Evolutionary conservation across 2,113 vertebrate species (phyloP).

Genomic region (Lasiurus borealis): DNA sequence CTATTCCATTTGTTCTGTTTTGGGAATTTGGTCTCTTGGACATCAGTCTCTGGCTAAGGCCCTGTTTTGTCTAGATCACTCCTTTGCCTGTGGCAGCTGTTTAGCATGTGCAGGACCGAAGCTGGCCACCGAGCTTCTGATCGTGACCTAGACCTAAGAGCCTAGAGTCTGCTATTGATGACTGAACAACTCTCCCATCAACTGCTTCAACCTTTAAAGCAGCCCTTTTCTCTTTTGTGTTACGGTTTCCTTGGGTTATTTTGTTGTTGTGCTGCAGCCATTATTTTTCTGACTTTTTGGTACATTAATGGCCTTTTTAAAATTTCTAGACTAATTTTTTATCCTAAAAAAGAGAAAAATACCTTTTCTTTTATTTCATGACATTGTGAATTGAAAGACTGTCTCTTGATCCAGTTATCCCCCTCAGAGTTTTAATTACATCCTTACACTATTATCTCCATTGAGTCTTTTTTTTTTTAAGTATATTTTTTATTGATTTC

Average conservation of each 20-base stretch:
- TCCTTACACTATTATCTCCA: background rate
- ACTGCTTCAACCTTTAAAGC: background rate
- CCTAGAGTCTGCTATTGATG: background rate
- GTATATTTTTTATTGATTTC: too few relatives aligned
- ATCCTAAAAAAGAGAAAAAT: background rate
- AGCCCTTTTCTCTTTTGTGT: background rate
- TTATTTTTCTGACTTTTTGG: slow-evolving; percentile 34
- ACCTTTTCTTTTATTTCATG: slow-evolving; percentile 20
- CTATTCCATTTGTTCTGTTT: background rate
- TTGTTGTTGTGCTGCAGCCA: background rate
- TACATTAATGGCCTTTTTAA: background rate
- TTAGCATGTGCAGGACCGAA: background rate
- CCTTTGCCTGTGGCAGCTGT: background rate
- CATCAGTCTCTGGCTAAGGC: background rate
- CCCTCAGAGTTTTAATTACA: background rate
- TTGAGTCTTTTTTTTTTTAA: too few relatives aligned
- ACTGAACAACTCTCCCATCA: background rate
- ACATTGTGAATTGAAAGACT: background rate
- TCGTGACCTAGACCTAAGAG: background rate
- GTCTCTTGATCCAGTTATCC: background rate
- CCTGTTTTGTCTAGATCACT: background rate
- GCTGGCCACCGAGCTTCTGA: background rate
- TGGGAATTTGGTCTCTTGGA: background rate
- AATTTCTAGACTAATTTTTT: slow-evolving; percentile 48
- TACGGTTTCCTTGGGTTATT: background rate